Evolutionary conservation across 2,797 vertebrate genomes (phyloP), one percentile per base, ranked within the genome.

Genomic region (Pogoniulus pusillus): DNA sequence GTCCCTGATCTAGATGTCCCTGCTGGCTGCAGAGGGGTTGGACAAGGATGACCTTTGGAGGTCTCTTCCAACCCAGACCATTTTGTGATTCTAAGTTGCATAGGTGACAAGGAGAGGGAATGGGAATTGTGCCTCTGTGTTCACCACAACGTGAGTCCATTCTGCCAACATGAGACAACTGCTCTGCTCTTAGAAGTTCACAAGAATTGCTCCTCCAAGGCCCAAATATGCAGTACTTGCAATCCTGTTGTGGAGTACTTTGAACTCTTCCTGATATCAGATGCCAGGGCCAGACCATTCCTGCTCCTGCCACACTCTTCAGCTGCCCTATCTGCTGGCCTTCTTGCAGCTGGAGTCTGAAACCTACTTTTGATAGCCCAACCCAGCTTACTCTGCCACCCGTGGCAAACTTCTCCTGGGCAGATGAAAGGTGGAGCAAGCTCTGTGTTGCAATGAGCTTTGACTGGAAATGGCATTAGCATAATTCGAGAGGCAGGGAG

Each of bases 351-450:
- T 90, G 29, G 5, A 73, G 9, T 8, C 30, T 7, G 27, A 79
- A 68, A 51, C 45, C 54, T 29, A 0, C 6, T 59, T 69, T n/a
- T 32, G 71, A 81, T 34, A 88, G 10, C 57, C 37, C 47, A 72
- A 6, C 47, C 41, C 77, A 71, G 23, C 19, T 79, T 17, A 58
- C 19, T 27, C 47, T 0, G 2, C 5, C 10, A 63, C 35, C 16
- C 1, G 0, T 41, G 39, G 26, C 60, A 90, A n/a, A 68, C 32
- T 58, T 24, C 6, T n/a, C 34, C 19, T 0, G 0, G 77, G 9
- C 53, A 57, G 58, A 34, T 41, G 72, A 70, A 82, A 88, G 78
- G 45, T 80, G 90, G 72, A 60, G 62, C 54, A 85, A 62, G 51
- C 20, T 91, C 55, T 16, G 24, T 49, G n/a, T 58, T 68, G 62